Evolutionary conservation across 2,797 vertebrate genomes (phyloP).

Genomic region (Onychomys torridus): DNA sequence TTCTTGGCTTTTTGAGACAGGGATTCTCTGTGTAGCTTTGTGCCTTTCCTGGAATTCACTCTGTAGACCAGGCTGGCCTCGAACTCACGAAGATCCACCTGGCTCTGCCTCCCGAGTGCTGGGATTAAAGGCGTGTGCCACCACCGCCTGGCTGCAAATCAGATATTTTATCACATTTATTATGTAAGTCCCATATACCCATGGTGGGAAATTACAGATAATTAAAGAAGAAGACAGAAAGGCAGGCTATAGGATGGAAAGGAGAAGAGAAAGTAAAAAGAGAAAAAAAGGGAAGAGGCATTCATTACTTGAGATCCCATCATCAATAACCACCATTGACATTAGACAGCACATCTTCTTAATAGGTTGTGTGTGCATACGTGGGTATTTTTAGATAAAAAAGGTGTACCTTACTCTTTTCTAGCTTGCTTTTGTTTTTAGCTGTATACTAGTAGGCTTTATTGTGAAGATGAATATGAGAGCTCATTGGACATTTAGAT

Average conservation of each 20-base stretch:
- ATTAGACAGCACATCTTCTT: neutral
- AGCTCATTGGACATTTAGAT: constrained; percentile 17
- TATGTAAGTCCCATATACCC: neutral
- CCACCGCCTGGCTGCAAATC: too few species aligned
- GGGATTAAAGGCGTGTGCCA: too few species aligned
- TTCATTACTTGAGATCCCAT: neutral
- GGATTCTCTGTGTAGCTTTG: too few species aligned
- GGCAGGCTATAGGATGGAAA: neutral
- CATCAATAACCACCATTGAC: neutral
- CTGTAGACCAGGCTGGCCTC: too few species aligned
- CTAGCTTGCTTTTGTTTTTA: constrained; percentile 17
- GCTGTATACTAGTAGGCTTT: neutral
- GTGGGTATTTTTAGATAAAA: neutral
- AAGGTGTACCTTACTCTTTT: neutral
- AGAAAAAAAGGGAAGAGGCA: neutral
- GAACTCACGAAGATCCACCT: too few species aligned
- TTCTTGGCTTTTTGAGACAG: too few species aligned
- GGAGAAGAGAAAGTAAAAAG: neutral
- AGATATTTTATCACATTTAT: constrained; percentile 8
- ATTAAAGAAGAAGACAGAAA: neutral
- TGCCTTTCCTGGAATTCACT: too few species aligned
- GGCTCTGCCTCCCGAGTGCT: too few species aligned
- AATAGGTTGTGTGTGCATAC: neutral
- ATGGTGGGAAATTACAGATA: neutral
- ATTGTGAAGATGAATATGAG: neutral